These are phyloP conservation scores for Lutjanus campechanus DNA, from an alignment of 2,797 vertebrate species.

Conservation along the genomic window DNA sequence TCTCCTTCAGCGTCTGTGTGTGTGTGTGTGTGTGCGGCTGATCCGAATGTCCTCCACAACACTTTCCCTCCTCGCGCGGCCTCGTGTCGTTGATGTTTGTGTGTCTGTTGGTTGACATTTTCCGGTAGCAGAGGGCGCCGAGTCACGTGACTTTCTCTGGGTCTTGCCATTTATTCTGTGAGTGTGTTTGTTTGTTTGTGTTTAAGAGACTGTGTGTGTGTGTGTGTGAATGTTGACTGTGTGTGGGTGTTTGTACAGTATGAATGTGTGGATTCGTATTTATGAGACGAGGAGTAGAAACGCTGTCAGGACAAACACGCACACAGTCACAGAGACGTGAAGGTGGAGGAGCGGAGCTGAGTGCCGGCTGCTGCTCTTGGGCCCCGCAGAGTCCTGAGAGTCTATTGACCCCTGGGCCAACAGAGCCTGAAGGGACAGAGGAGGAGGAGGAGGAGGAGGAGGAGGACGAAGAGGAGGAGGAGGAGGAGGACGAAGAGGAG, in stretches of 20 bases:
- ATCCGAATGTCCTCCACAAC: constrained; percentile 49
- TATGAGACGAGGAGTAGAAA: constrained; percentile 61
- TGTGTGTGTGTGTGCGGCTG: not conserved
- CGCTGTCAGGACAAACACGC: constrained; percentile 55
- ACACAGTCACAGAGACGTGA: constrained; percentile 58
- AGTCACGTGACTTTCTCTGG: constrained; percentile 38
- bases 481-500: not conserved
- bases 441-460: not conserved
- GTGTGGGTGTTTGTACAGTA: not conserved
- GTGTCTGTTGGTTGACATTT: constrained; percentile 63
- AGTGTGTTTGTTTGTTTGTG: constrained; percentile 7
- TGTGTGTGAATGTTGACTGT: constrained; percentile 1
- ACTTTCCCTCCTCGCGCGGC: constrained; percentile 31
- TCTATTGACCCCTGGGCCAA: constrained; percentile 75
- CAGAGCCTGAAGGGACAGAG: constrained; percentile 59
- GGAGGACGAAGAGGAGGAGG: not conserved
- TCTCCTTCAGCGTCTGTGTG: not conserved
- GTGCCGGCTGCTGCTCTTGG: constrained; percentile 69
- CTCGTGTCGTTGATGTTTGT: constrained; percentile 27
- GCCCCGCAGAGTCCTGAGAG: constrained; percentile 73
- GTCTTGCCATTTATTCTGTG: constrained; percentile 32
- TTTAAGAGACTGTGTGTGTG: not conserved
- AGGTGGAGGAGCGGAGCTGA: constrained; percentile 58
- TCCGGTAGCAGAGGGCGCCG: constrained; percentile 4
- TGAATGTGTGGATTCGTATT: constrained; percentile 39